Base-by-base conservation (phyloP, 2,113 vertebrate genomes). In the Salminus brasiliensis region DNA sequence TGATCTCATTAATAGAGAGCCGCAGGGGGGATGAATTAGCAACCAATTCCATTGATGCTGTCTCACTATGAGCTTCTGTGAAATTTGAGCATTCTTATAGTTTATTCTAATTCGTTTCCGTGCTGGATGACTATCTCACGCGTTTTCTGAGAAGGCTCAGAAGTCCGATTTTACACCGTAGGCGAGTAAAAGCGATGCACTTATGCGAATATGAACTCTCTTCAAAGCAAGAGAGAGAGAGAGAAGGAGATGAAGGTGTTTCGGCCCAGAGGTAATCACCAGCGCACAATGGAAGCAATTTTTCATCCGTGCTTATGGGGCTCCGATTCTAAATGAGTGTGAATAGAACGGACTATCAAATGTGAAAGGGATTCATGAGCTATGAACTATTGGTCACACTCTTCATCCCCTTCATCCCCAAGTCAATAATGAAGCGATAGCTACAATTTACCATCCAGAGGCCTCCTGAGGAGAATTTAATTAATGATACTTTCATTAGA, bases 231-330 rank as follows among this genome's bases (percentile, higher is more conserved):
- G 11, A 71, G 41, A 52, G 68, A 29, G 82, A 39, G 41, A 13
- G 83, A 88, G 84, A 88, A 76, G 57, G 34, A 85, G 88, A 82
- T 78, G 8, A 70, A 80, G 87, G 85, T 84, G 86, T 78, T 76
- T 84, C 83, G 81, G 79, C 72, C 78, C 84, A 76, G 52, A 88
- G 79, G 88, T 90, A 91, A 91, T 91, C 85, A 90, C n/a, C 6
- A 39, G 21, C 68, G 79, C 72, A 11, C 74, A 21, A 75, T 27
- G 16, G 82, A 84, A 88, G 82, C 59, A 32, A 88, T 86, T 85
- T 86, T 87, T 88, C 80, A 86, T 84, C 63, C 78, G 81, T 82
- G 88, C 83, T 85, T 88, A 76, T 74, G 87, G 67, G 88, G 86
- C 85, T 81, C 73, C 41, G 49, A 62, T 75, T 79, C 82, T 81